Percentiles rank a stretch among this genome's conserved stretches.
Evolutionary conservation across 37 sponge, comb jelly and placozoan species (phyloP).

Genomic region (Diacarnus erythraeanus): DNA sequence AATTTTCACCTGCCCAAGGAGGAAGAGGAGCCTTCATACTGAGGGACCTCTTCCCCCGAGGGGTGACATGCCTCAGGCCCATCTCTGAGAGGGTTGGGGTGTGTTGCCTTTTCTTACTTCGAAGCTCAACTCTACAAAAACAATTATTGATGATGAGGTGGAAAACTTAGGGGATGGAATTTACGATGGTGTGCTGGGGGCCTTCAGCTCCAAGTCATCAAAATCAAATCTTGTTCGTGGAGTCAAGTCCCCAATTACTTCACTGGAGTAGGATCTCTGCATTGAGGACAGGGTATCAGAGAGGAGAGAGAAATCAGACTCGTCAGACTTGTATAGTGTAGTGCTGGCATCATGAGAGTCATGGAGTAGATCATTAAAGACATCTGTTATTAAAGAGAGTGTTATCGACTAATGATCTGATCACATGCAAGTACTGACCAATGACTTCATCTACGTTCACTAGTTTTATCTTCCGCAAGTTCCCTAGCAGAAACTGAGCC

Average conservation of each 20-base stretch:
- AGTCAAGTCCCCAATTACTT: slow-evolving; percentile 8
- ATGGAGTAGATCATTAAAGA: slow-evolving; percentile 35
- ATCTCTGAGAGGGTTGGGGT: neutral
- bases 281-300: neutral
- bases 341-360: neutral
- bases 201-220: neutral
- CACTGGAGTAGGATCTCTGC: slow-evolving; percentile 29
- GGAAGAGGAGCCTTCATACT: slow-evolving; percentile 44
- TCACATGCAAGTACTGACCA: slow-evolving; percentile 48
- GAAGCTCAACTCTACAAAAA: neutral
- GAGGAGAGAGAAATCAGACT: neutral
- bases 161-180: neutral
- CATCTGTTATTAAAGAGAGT: slow-evolving; percentile 6
- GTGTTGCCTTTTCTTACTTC: neutral
- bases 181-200: slow-evolving; percentile 12
- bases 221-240: neutral
- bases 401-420: slow-evolving; percentile 46
- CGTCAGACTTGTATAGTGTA: neutral
- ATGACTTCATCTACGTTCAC: slow-evolving; percentile 49
- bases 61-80: neutral
- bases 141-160: neutral
- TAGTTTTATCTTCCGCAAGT: slow-evolving; percentile 38
- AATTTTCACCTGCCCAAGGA: neutral
- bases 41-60: neutral
- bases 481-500: slow-evolving; percentile 50